phyloP scores from a whole-genome alignment of 2,888 invertebrate genomes.

The Yponomeuta plumbellus region DNA sequence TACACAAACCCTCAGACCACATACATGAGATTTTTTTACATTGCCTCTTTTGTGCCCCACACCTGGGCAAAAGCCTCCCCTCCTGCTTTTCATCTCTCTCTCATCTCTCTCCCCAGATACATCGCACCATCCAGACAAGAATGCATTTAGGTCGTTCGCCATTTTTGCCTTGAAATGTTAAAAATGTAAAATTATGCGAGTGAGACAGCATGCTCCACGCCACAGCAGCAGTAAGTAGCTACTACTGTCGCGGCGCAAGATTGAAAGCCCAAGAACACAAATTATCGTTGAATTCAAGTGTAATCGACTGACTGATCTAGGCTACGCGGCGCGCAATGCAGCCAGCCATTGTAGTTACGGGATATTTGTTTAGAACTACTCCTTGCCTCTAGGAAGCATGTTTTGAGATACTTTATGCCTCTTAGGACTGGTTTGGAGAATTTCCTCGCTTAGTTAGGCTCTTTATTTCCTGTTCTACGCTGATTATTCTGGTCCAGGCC shows the following conservation, averaged over 20 bases:
- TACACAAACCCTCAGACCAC: too few species aligned
- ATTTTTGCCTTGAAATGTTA: too few species aligned
- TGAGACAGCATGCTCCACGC: too few species aligned
- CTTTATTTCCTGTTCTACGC: background rate
- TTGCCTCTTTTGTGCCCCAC: too few species aligned
- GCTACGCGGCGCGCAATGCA: constrained; percentile 1
- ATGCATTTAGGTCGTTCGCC: too few species aligned
- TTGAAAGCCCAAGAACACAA: constrained; percentile 13
- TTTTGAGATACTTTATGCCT: background rate
- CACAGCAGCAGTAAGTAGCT: background rate
- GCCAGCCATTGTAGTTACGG: constrained; percentile 3
- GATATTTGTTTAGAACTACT: constrained; percentile 7
- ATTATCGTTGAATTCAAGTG: constrained; percentile 13
- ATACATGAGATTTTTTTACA: too few species aligned
- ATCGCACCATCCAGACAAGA: too few species aligned
- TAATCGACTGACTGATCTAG: constrained; percentile 11
- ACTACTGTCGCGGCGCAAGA: constrained; percentile 1
- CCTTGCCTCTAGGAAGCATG: background rate
- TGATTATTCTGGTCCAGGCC: background rate
- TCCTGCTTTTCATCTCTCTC: too few species aligned
- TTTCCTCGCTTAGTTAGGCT: background rate
- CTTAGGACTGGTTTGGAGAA: background rate
- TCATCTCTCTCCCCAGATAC: too few species aligned
- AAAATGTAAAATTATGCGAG: too few species aligned
- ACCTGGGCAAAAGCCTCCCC: too few species aligned